These are phyloP conservation scores for Mesoligia furuncula DNA, from an alignment of 2,888 invertebrate species.

Conservation along the genomic window DNA sequence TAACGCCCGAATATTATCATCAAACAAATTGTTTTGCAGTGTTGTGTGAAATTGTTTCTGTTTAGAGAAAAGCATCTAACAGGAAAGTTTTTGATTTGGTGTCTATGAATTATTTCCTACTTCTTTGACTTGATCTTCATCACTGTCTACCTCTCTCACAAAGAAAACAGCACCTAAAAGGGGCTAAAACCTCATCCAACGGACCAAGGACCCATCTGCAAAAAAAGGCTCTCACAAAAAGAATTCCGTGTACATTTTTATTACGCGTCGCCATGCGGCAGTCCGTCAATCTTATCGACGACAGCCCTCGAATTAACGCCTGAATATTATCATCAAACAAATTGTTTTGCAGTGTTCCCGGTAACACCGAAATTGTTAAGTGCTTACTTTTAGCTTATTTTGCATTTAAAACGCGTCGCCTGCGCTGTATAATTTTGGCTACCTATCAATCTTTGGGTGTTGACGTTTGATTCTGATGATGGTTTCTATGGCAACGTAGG, in stretches of 20 bases:
- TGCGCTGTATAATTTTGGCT: slow-evolving; percentile 44
- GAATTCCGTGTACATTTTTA: slow-evolving; percentile 64
- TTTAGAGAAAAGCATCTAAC: background rate
- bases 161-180: slow-evolving; percentile 1
- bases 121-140: background rate
- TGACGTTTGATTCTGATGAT: slow-evolving; percentile 20
- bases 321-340: slow-evolving; percentile 75
- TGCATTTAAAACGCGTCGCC: slow-evolving; percentile 58
- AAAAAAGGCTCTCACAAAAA: slow-evolving; percentile 13
- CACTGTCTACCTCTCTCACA: background rate
- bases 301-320: slow-evolving; percentile 73
- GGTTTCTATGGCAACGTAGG: background rate
- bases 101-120: background rate
- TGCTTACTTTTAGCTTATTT: slow-evolving; percentile 55
- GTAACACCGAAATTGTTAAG: slow-evolving; percentile 61
- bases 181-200: background rate
- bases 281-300: slow-evolving; percentile 75
- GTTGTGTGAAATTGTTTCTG: too few relatives aligned
- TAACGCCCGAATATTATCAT: slow-evolving; percentile 76
- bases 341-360: slow-evolving; percentile 69
- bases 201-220: slow-evolving; percentile 9
- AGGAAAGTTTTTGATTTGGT: background rate
- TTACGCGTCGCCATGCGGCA: slow-evolving; percentile 53
- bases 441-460: slow-evolving; percentile 53
- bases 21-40: slow-evolving; percentile 73